phyloP scores from a whole-genome alignment of 2,113 vertebrate genomes.

The Ctenodactylus gundi region DNA sequence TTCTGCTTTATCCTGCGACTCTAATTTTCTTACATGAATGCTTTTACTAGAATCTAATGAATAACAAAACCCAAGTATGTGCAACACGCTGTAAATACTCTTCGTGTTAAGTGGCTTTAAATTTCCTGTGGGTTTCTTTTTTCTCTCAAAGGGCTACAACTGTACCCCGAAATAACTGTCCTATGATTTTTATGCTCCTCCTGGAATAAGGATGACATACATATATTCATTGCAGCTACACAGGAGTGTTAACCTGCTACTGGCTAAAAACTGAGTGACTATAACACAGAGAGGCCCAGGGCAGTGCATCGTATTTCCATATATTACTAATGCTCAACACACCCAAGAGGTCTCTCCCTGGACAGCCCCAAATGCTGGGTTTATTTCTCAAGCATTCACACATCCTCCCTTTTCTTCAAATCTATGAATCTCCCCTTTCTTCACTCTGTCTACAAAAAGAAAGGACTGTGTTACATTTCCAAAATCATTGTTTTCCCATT shows the following conservation, averaged over 20 bases:
- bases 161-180: background rate
- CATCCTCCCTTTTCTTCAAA: background rate
- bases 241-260: background rate
- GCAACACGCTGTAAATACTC: background rate
- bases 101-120: background rate
- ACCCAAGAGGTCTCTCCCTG: background rate
- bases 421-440: background rate
- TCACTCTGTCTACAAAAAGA: conserved; percentile 24
- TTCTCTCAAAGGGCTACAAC: background rate
- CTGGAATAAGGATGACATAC: background rate
- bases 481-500: background rate
- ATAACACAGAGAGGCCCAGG: background rate
- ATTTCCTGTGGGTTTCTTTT: background rate
- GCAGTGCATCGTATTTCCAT: background rate
- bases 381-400: background rate
- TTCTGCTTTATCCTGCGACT: background rate
- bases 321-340: background rate
- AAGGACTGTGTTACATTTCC: background rate
- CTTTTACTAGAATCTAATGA: background rate
- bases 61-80: background rate
- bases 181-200: background rate
- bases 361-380: background rate
- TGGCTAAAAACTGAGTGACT: background rate
- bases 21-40: background rate
- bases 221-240: background rate